A percentile compares a stretch with the other conserved stretches of the same genome.
phyloP scores from a whole-genome alignment of 2,113 vertebrate species.

The Bagarius yarrelli region DNA sequence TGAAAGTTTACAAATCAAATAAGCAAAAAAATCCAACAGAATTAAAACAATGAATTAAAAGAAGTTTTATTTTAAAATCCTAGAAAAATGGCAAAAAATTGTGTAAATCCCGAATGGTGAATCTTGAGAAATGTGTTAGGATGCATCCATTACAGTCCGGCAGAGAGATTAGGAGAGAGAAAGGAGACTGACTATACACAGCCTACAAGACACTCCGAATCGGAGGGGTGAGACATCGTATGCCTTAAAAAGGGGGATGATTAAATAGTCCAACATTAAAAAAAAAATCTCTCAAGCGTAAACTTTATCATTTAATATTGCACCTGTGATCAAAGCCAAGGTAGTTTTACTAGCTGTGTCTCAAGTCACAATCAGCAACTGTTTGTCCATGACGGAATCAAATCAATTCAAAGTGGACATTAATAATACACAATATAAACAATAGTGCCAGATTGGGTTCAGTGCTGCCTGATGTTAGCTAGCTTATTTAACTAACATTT shows the following conservation, averaged over 20 bases:
- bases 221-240: constrained; percentile 43
- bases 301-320: constrained; percentile 60
- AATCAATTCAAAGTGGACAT: neutral
- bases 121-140: constrained; percentile 64
- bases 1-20: constrained; percentile 63
- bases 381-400: neutral
- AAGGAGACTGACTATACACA: constrained; percentile 52
- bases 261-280: constrained; percentile 36
- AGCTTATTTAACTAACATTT: constrained; percentile 7
- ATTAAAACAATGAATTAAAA: constrained; percentile 58
- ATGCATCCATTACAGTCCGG: constrained; percentile 62
- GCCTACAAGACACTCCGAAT: constrained; percentile 38
- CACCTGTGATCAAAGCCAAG: constrained; percentile 61
- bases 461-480: constrained; percentile 22
- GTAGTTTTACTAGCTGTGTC: constrained; percentile 55
- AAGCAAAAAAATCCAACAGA: constrained; percentile 56
- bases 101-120: constrained; percentile 35
- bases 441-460: constrained; percentile 18
- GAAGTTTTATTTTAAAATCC: constrained; percentile 33
- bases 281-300: constrained; percentile 51
- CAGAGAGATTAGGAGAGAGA: constrained; percentile 58
- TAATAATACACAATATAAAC: constrained; percentile 8
- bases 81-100: neutral
- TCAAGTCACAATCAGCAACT: neutral
- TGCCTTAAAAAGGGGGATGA: constrained; percentile 42